Base-by-base conservation (phyloP, 1,140 invertebrate genomes). In the Steinernema feltiae region DNA sequence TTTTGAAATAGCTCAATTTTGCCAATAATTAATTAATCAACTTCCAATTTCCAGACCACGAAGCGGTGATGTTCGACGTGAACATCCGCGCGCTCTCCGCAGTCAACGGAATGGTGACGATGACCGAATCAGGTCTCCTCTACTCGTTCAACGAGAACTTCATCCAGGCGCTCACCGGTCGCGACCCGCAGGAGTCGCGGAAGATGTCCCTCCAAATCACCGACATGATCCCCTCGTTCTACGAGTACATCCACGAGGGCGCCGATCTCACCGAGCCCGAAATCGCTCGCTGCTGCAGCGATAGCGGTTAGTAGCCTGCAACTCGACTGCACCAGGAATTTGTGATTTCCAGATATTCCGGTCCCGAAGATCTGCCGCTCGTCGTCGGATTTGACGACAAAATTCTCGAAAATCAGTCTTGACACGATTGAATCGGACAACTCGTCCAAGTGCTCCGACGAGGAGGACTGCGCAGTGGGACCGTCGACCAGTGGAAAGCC, bases 61-160 rank as follows among this genome's bases (percentile, higher is more conserved):
- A 63, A 27, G 7, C 53, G 53, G 53, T 17, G 53, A 63, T 63
- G 53, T 84, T 70, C 70, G 83, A 80, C 17, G 27, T 82, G 0
- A 32, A 75, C 27, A 85, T 82, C 32, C 83, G 80, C 0, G 84
- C 80, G 7, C 74, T 82, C 18, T 48, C 80, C 0, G 77, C 82
- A 15, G 84, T 82, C 27, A 82, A 82, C 76, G 80, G 80, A 29
- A 81, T 82, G 0, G 69, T 82, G 29, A 82, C 80, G 7, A 75
- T 82, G 31, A 82, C 82, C 1, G 80, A 83, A 24, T 21, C 76
- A 15, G 80, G 80, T 30, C 15, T 84, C 30, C 17, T 82, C 31
- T 80, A 82, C 70, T 81, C 82, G 7, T 82, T 79, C 72, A 82
- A 82, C 63, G 80, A 84, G 53, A 84, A 82, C 32, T 82, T 82